These are phyloP conservation scores for Trilocha varians DNA, from an alignment of 2,888 invertebrate species.

Conservation along the genomic window DNA sequence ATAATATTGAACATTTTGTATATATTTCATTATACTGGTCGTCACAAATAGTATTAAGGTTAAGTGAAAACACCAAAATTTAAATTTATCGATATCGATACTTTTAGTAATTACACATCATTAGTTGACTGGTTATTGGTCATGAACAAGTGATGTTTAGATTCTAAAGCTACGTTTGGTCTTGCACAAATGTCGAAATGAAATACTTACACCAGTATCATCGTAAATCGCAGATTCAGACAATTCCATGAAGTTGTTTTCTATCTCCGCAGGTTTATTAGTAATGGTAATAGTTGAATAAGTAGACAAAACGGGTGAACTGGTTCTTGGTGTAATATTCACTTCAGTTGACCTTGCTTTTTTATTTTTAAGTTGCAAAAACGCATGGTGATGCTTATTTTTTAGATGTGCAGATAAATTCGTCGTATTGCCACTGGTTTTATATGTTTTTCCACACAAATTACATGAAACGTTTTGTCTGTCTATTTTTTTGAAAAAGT, in stretches of 20 bases:
- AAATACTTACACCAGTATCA: slow-evolving; percentile 10
- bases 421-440: too few species aligned
- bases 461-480: too few species aligned
- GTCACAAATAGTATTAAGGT: slow-evolving; percentile 4
- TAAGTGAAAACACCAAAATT: slow-evolving; percentile 5
- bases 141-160: slow-evolving; percentile 2
- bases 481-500: too few species aligned
- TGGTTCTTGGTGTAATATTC: slow-evolving; percentile 4
- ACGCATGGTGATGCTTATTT: slow-evolving; percentile 12
- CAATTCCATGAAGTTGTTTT: too few species aligned
- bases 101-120: too few species aligned
- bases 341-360: slow-evolving; percentile 7
- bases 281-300: slow-evolving; percentile 2
- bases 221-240: slow-evolving; percentile 9
- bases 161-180: slow-evolving; percentile 3
- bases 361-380: slow-evolving; percentile 9
- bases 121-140: slow-evolving; percentile 1
- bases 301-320: slow-evolving; percentile 2
- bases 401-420: slow-evolving; percentile 8
- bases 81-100: too few species aligned
- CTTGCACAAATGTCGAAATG: slow-evolving; percentile 8
- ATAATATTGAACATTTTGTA: neutral
- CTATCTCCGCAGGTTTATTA: slow-evolving; percentile 4
- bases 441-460: slow-evolving; percentile 9
- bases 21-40: slow-evolving; percentile 4